Base-by-base conservation (phyloP, 2,888 invertebrate species). In the Ashinkailepas kermadecensis region DNA sequence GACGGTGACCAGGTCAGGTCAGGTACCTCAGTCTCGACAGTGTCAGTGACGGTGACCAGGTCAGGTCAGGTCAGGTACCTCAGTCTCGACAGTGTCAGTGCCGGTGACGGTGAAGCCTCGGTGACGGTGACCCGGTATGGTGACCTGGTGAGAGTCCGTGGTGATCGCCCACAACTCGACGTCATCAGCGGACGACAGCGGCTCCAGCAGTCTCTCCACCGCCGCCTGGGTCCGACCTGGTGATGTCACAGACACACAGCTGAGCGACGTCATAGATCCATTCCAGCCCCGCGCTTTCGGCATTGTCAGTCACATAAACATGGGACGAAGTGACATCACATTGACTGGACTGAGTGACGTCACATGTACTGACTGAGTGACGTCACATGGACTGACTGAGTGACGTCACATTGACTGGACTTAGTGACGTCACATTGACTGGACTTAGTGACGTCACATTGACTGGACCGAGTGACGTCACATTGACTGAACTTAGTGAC, bases 171-270 rank as follows among this genome's bases (percentile, higher is more conserved):
- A 79, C 79, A 79, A 25, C 57, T 59, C 58, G 23, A 58, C 9
- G 58, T 57, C 79, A 58, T 57, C 79, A 10, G 79, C 12, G 8
- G 23, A 12, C 15, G 56, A 18, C 23, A 82, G 78, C 10, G 82
- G 82, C 54, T 91, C 89, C 80, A 95, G 89, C 85, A 95, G 88
- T 82, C 87, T 87, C 82, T 91, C 90, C 56, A 94, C 93, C 12
- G 94, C 94, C 80, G 91, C 92, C 87, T 93, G 92, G 1, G 96
- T 96, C 85, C 98, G 92, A 21, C 97, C 97, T 10, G 95, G 94
- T 82, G 93, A 92, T 59, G 92, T 89, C 81, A 95, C 91, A 56
- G 18, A 78, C 74, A 54, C 10, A 39, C 70, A 39, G 39, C 39
- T 39, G 39, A 39, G 39, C 39, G 39, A 39, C 39, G 39, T 4